Base-by-base conservation (phyloP, 2,888 invertebrate species). In the Epirrhoe tristata region DNA sequence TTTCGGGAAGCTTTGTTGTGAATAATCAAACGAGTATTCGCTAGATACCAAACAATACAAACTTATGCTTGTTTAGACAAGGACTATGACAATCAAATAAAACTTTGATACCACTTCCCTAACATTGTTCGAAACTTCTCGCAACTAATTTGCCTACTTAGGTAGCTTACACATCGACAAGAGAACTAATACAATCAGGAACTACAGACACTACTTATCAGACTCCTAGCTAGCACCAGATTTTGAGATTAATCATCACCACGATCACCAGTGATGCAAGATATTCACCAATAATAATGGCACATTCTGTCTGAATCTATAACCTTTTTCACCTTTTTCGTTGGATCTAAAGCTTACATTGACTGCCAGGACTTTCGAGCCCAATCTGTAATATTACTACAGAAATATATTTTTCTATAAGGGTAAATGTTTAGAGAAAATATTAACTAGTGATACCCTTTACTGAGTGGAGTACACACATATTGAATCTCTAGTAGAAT, bases 131-230 rank as follows among this genome's bases (percentile, higher is more conserved):
- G n/a, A 55, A 67, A 63, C 67, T 67, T 16, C 34, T 52, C 52
- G 31, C 53, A 59, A 57, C 63, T 59, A 67, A 67, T 63, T 63
- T 59, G 55, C 58, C 57, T 67, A 46, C 60, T 67, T 63, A 60
- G 55, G 51, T 56, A 58, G 54, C 53, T 53, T 58, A 63, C 63
- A 50, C 43, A 63, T 60, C 51, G 63, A 63, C 63, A 53, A 48
- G 53, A 34, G 63, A 63, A 59, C 60, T 63, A 63, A 67, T 60
- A 67, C 60, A 67, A 67, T 67, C 60, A 60, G 56, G 57, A 67
- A 57, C 56, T 67, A 62, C 50, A 54, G 61, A 62, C 63, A 43
- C 24, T 52, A 63, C 56, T 59, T 67, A 67, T 52, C 59, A 58
- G 67, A 58, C 58, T 62, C 24, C 51, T 39, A 7, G 36, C 5